These are phyloP conservation scores for Penelope pileata DNA, from an alignment of 2,113 vertebrate species.

Conservation along the genomic window DNA sequence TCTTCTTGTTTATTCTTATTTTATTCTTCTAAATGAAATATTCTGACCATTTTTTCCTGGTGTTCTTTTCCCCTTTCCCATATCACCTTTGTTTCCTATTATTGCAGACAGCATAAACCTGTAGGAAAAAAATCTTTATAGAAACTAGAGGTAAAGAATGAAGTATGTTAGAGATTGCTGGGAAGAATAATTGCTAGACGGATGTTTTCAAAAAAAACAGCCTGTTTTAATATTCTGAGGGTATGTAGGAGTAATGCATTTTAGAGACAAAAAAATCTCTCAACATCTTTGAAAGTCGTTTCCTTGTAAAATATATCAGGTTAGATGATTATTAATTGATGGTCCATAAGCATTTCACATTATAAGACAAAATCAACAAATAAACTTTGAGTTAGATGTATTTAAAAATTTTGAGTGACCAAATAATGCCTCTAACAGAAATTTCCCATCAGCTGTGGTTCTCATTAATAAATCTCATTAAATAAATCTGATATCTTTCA, in stretches of 20 bases:
- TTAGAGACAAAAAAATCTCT: not conserved
- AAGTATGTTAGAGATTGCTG: not conserved
- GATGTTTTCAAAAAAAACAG: not conserved
- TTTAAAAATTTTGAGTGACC: not conserved
- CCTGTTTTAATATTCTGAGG: not conserved
- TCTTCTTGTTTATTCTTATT: not conserved
- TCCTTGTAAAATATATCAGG: not conserved
- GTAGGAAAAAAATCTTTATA: not conserved
- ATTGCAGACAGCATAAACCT: not conserved
- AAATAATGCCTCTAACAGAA: not conserved
- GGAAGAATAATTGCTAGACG: not conserved
- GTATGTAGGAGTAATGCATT: not conserved
- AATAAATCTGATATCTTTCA: not conserved
- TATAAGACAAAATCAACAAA: not conserved
- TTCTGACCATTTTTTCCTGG: not conserved
- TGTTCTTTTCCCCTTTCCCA: not conserved
- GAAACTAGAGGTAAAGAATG: not conserved
- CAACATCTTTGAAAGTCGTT: not conserved
- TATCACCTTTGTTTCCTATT: not conserved
- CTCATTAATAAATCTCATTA: not conserved
- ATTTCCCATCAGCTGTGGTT: not conserved
- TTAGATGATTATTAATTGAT: not conserved
- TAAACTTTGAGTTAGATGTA: not conserved
- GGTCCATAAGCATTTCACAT: not conserved
- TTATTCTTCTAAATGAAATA: not conserved